These are phyloP conservation scores for Ooceraea biroi DNA, from an alignment of 1,140 invertebrate genomes.

Conservation along the genomic window DNA sequence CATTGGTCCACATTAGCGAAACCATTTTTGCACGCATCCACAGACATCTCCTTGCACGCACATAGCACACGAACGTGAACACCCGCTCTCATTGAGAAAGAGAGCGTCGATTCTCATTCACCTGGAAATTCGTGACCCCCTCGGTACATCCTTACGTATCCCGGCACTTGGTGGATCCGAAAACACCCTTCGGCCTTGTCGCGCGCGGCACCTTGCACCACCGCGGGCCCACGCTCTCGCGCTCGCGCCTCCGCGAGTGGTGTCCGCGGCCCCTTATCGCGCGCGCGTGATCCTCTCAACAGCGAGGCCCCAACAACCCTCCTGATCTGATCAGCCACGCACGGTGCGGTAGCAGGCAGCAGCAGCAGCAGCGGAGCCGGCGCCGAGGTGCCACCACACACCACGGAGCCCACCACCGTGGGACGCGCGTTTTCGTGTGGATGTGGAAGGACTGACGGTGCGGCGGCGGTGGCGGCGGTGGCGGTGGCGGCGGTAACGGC, in stretches of 20 bases:
- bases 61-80: conserved; percentile 21
- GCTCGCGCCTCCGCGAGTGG: conserved; percentile 1
- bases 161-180: conserved; percentile 28
- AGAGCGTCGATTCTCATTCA: conserved; percentile 44
- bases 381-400: conserved; percentile 68
- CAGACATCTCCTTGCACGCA: conserved; percentile 37
- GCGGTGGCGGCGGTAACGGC: conserved; percentile 53
- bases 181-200: not conserved
- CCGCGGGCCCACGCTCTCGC: not conserved
- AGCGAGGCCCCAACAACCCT: conserved; percentile 2
- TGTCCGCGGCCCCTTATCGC: conserved; percentile 34
- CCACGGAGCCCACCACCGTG: conserved; percentile 63
- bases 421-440: conserved; percentile 81
- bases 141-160: conserved; percentile 27
- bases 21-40: conserved; percentile 41
- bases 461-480: conserved; percentile 51
- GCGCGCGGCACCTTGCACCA: not conserved
- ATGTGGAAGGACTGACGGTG: conserved; percentile 83
- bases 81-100: no score
- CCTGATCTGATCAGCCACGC: conserved; percentile 64
- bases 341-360: conserved; percentile 69
- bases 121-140: not conserved
- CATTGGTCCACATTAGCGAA: conserved; percentile 45
- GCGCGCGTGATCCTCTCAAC: conserved; percentile 14
- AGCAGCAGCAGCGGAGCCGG: conserved; percentile 68